Conservation (phyloP, 2,113 vertebrate species). For the Passer montanus region DNA sequence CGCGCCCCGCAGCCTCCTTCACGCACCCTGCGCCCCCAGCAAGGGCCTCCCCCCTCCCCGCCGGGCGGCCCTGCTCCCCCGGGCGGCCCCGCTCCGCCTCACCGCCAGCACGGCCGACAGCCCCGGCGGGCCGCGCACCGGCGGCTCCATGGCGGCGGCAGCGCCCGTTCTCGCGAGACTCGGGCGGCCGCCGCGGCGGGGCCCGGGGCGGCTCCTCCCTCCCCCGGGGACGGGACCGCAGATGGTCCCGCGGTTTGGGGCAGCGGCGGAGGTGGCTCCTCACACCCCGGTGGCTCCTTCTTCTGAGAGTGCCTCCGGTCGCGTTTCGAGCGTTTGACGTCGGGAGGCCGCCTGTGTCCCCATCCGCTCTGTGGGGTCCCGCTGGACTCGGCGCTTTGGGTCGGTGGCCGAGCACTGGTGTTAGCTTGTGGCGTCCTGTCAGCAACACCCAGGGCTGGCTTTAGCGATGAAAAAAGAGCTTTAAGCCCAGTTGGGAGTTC, state of each 20-base stretch:
- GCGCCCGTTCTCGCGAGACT: neutral
- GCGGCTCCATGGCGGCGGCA: neutral
- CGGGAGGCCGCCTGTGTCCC: neutral
- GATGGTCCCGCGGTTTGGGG: accelerated
- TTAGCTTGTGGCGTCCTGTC: neutral
- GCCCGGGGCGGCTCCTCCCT: accelerated
- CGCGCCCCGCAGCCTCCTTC: neutral
- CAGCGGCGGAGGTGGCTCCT: accelerated
- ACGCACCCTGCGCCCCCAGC: no score
- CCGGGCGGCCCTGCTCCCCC: neutral
- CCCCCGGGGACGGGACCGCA: accelerated
- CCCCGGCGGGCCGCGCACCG: neutral
- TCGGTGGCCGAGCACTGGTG: no score
- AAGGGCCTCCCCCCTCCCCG: neutral
- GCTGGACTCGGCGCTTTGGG: neutral
- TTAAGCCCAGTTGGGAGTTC: neutral
- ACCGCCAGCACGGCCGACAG: neutral
- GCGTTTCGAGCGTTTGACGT: no score
- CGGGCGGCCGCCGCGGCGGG: accelerated
- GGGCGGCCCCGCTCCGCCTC: neutral
- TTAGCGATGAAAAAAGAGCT: neutral
- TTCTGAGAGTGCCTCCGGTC: no score
- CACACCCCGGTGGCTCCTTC: accelerated
- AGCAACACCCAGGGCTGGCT: accelerated
- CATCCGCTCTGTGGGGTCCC: accelerated